These are phyloP conservation scores for Tenthredo amoena DNA, from an alignment of 2,888 invertebrate species.

Conservation along the genomic window DNA sequence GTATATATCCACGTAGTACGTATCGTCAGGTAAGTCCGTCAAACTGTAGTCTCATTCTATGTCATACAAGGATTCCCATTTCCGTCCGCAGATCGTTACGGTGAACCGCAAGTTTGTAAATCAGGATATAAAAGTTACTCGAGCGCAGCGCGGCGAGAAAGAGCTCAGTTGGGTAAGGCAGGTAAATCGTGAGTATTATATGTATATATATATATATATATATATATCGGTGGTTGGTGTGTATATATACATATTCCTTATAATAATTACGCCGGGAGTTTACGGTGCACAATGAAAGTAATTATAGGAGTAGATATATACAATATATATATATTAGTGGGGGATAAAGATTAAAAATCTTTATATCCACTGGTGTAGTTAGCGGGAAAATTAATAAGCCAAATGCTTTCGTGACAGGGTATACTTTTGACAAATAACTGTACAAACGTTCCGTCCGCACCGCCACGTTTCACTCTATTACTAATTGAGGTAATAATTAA, in stretches of 20 bases:
- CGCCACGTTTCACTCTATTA: slow-evolving; percentile 16
- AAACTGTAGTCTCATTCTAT: not conserved
- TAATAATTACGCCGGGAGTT: slow-evolving; percentile 7
- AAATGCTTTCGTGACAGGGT: slow-evolving; percentile 7
- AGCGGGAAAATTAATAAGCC: slow-evolving; percentile 31
- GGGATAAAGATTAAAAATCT: slow-evolving; percentile 32
- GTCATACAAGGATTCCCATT: slow-evolving; percentile 23
- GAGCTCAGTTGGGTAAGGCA: slow-evolving; percentile 22
- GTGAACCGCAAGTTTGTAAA: slow-evolving; percentile 48
- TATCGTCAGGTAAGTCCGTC: slow-evolving; percentile 12
- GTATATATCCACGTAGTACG: not conserved
- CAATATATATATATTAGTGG: not conserved
- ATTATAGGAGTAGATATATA: slow-evolving; percentile 19
- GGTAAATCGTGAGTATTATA: slow-evolving; percentile 2
- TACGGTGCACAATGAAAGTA: not conserved
- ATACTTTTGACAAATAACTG: slow-evolving; percentile 7
- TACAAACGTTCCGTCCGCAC: not conserved
- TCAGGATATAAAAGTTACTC: slow-evolving; percentile 50
- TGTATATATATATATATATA: not conserved
- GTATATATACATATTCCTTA: not conserved
- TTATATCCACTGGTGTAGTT: slow-evolving; percentile 31
- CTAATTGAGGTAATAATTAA: slow-evolving; percentile 9
- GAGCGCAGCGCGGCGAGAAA: slow-evolving; percentile 26
- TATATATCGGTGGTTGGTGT: not conserved
- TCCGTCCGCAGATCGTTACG: slow-evolving; percentile 48